These are phyloP conservation scores for Chromoteleia sp. DNA, from an alignment of 2,888 invertebrate species.

Conservation along the genomic window DNA sequence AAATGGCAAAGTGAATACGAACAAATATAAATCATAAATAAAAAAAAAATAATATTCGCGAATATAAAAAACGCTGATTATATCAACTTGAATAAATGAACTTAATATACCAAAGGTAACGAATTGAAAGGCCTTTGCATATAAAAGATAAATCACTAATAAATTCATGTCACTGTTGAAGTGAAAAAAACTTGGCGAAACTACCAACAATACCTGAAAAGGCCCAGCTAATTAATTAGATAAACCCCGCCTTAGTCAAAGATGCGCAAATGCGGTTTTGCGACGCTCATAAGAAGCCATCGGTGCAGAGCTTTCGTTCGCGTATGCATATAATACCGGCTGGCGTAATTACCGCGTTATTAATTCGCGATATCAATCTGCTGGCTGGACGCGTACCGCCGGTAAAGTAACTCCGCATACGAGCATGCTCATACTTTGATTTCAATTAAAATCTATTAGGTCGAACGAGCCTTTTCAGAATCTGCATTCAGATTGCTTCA, in stretches of 20 bases:
- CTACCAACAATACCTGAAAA: conserved; percentile 6
- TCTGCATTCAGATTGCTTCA: conserved; percentile 69
- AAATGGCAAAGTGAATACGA: no score
- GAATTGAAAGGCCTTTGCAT: no score
- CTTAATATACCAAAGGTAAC: no score
- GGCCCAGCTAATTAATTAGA: conserved; percentile 23
- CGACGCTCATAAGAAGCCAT: conserved; percentile 30
- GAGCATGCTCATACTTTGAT: conserved; percentile 54
- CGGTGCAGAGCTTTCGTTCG: conserved; percentile 28
- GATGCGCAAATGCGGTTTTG: conserved; percentile 32
- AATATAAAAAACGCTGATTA: no score
- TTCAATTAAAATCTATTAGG: conserved; percentile 78
- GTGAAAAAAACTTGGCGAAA: no score
- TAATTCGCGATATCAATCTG: conserved; percentile 77
- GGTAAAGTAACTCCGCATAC: conserved; percentile 50
- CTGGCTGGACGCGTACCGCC: conserved; percentile 71
- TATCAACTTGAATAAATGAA: no score
- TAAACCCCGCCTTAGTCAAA: conserved; percentile 22
- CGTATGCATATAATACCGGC: conserved; percentile 51
- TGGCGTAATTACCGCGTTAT: conserved; percentile 75
- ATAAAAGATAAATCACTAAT: no score
- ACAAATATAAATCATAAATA: no score
- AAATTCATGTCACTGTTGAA: no score
- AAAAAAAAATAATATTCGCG: no score
- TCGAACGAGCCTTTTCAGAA: conserved; percentile 69